Evolutionary conservation across 2,797 vertebrate species (phyloP).

Genomic region (Cephalopachus bancanus): DNA sequence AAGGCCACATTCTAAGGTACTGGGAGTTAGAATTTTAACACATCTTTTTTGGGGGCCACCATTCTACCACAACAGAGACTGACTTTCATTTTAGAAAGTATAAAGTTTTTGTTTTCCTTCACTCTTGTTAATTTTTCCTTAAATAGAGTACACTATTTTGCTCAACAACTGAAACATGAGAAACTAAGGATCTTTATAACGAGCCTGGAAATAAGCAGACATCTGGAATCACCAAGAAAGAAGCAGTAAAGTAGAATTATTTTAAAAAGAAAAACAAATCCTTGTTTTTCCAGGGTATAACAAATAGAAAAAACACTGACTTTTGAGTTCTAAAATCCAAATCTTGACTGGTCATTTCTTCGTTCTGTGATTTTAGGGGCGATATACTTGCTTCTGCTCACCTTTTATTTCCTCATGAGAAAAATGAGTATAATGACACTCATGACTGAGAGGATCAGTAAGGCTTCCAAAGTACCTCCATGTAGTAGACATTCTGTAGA

Average conservation of each 20-base stretch:
- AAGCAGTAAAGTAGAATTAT: not conserved
- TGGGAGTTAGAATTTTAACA: not conserved
- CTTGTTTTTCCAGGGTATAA: not conserved
- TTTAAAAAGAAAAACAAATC: not conserved
- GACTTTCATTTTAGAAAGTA: not conserved
- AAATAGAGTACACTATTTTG: not conserved
- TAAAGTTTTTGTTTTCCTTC: not conserved
- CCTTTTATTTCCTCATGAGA: not conserved
- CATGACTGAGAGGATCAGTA: not conserved
- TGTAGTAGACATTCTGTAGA: not conserved
- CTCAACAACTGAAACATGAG: not conserved
- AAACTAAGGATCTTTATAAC: slow-evolving; percentile 1
- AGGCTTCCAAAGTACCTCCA: not conserved
- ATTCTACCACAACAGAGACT: not conserved
- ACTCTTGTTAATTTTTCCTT: not conserved
- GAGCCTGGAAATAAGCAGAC: not conserved
- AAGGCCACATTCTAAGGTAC: not conserved
- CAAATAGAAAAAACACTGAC: not conserved
- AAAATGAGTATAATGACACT: not conserved
- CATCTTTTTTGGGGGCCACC: not conserved
- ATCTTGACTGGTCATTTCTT: not conserved
- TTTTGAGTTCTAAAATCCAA: slow-evolving; percentile 25
- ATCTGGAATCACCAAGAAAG: not conserved
- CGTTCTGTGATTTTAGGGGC: not conserved
- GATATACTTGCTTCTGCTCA: not conserved